These are phyloP conservation scores for Cerastis leucographa DNA, from an alignment of 2,888 invertebrate species.

Conservation along the genomic window DNA sequence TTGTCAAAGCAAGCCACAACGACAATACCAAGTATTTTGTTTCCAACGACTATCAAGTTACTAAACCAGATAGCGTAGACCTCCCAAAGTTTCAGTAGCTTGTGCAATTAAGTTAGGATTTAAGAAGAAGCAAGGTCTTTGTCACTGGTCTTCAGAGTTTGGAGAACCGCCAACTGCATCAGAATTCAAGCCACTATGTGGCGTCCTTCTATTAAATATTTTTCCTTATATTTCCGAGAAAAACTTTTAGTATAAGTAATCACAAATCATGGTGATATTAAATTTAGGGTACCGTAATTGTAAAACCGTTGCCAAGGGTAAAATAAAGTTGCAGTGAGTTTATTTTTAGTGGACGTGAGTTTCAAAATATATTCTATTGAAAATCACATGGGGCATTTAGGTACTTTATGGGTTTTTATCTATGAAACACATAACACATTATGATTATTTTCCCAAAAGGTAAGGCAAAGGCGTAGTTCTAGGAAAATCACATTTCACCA, in stretches of 20 bases:
- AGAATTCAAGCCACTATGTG: constrained; percentile 57
- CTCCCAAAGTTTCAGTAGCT: constrained; percentile 32
- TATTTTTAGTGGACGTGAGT: constrained; percentile 1
- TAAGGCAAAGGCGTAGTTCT: neutral
- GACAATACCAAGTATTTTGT: constrained; percentile 60
- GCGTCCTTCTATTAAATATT: constrained; percentile 56
- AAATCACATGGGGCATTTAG: neutral
- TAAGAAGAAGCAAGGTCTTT: constrained; percentile 35
- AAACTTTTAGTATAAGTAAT: constrained; percentile 56
- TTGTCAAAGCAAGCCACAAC: constrained; percentile 53
- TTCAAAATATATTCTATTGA: neutral
- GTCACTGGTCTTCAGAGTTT: constrained; percentile 45
- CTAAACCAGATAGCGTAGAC: constrained; percentile 35
- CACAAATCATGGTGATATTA: constrained; percentile 48
- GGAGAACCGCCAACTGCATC: constrained; percentile 65
- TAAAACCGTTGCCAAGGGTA: constrained; percentile 11
- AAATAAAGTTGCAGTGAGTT: neutral
- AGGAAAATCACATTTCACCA: neutral
- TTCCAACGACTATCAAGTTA: constrained; percentile 40
- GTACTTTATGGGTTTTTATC: neutral
- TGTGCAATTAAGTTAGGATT: constrained; percentile 19
- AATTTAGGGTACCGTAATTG: constrained; percentile 42
- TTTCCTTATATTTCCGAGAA: constrained; percentile 53
- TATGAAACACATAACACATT: neutral
- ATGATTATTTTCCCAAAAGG: neutral